These are phyloP conservation scores for Amazona vittata DNA, from an alignment of 2,113 vertebrate genomes.

Conservation along the genomic window DNA sequence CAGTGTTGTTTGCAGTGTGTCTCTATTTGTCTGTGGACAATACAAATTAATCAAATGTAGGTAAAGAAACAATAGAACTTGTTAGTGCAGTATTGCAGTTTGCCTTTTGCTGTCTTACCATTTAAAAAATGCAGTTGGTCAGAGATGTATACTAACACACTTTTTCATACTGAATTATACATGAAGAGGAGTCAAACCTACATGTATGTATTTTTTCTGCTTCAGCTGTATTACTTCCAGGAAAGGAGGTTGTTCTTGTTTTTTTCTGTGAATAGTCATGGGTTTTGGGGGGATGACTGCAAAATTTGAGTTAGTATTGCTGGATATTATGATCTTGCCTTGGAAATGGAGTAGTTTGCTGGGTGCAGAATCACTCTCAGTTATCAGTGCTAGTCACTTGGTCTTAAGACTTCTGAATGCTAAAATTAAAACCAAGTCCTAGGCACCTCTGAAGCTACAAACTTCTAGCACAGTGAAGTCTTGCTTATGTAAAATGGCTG, in stretches of 20 bases:
- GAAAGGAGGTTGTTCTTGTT: neutral
- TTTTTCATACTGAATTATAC: neutral
- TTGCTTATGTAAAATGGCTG: neutral
- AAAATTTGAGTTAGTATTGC: neutral
- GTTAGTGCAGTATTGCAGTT: neutral
- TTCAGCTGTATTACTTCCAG: neutral
- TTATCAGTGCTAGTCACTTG: neutral
- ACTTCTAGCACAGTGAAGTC: neutral
- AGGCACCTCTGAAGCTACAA: neutral
- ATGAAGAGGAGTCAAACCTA: neutral
- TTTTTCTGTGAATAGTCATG: neutral
- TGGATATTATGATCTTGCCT: neutral
- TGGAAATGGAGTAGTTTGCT: neutral
- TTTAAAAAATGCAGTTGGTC: neutral
- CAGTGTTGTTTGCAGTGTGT: neutral
- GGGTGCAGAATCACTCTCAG: neutral
- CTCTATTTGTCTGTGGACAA: neutral
- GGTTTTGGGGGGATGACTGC: neutral
- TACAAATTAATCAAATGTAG: neutral
- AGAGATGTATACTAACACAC: neutral
- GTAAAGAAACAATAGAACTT: neutral
- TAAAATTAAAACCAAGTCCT: neutral
- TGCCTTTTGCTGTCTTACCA: neutral
- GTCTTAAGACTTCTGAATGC: neutral
- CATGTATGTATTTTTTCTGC: fast-evolving